These are phyloP conservation scores for Leptestheria dahalacensis DNA, from an alignment of 1,140 invertebrate species.

Conservation along the genomic window DNA sequence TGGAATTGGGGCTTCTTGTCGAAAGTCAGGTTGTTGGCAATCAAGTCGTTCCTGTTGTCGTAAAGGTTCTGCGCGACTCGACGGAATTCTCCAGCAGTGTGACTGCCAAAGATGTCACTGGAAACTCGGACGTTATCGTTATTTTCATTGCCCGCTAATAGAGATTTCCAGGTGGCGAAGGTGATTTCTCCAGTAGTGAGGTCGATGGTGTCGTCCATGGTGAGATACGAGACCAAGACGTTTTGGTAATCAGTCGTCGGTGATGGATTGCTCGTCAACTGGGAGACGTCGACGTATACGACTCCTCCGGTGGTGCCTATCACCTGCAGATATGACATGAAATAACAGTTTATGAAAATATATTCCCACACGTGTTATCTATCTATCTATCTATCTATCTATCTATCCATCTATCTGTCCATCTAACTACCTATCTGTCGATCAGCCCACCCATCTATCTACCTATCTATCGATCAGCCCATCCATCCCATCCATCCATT, in stretches of 20 bases:
- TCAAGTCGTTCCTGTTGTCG: conserved; percentile 3
- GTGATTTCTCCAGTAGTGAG: conserved; percentile 17
- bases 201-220: conserved; percentile 3
- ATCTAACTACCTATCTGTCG: too few relatives aligned
- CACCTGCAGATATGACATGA: too few relatives aligned
- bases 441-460: too few relatives aligned
- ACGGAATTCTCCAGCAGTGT: neutral
- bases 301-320: conserved; percentile 8
- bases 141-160: conserved; percentile 20
- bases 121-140: conserved; percentile 19
- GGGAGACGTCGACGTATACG: conserved; percentile 6
- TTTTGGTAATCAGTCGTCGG: neutral
- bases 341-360: too few relatives aligned
- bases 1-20: neutral
- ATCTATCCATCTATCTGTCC: too few relatives aligned
- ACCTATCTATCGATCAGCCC: too few relatives aligned
- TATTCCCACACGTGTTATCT: too few relatives aligned
- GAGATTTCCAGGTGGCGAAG: conserved; percentile 19
- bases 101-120: conserved; percentile 21
- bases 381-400: too few relatives aligned
- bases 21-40: neutral
- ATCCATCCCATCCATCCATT: too few relatives aligned
- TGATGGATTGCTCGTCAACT: neutral
- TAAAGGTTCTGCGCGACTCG: neutral
- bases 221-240: conserved; percentile 1